phyloP scores from a whole-genome alignment of 1,140 invertebrate species.

The Grapholita molesta region DNA sequence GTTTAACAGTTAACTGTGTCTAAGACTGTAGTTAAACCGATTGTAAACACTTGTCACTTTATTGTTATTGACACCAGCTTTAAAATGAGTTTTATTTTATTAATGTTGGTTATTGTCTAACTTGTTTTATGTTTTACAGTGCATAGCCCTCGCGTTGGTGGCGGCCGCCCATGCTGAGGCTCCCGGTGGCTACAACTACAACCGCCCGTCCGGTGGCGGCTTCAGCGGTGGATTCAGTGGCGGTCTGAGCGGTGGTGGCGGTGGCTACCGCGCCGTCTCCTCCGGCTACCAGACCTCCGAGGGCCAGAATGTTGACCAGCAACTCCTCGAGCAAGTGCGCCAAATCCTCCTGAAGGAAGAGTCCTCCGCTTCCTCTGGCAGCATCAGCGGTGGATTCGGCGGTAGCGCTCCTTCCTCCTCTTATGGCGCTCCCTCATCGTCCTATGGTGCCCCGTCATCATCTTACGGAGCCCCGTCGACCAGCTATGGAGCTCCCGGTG shows the following conservation, averaged over 20 bases:
- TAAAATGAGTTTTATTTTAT: background rate
- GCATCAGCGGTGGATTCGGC: constrained; percentile 59
- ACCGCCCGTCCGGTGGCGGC: constrained; percentile 68
- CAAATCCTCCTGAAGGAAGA: constrained; percentile 87
- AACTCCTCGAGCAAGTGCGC: constrained; percentile 86
- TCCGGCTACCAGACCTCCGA: constrained; percentile 84
- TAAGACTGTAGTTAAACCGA: background rate
- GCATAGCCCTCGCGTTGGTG: constrained; percentile 75
- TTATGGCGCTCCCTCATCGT: constrained; percentile 79
- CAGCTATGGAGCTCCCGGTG: constrained; percentile 79
- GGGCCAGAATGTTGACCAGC: constrained; percentile 84
- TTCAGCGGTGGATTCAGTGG: constrained; percentile 75
- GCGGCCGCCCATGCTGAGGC: constrained; percentile 65
- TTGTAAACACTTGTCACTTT: background rate
- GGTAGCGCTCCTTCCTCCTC: constrained; percentile 74
- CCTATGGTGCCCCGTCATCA: constrained; percentile 81
- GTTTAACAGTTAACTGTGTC: background rate
- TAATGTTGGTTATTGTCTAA: background rate
- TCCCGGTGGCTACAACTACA: constrained; percentile 75
- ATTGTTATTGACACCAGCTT: background rate
- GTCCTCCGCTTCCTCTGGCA: constrained; percentile 70
- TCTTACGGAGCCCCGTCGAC: constrained; percentile 81
- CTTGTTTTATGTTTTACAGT: constrained; percentile 48
- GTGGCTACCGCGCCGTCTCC: constrained; percentile 81
- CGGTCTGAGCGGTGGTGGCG: constrained; percentile 67